Evolutionary conservation across 2,797 vertebrate genomes (phyloP).

Genomic region (Botia kubotai): DNA sequence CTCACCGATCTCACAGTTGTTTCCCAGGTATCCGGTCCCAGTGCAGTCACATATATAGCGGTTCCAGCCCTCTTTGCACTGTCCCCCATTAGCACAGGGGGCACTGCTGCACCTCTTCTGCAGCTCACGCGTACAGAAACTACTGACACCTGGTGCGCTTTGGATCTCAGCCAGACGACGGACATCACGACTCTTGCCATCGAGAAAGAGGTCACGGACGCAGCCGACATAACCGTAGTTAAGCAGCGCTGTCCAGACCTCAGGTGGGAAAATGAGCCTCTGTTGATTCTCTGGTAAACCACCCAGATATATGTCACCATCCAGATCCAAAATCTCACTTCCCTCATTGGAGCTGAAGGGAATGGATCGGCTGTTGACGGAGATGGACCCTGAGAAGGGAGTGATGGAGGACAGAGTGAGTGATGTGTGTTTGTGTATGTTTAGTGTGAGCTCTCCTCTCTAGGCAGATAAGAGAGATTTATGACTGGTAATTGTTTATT

Average conservation of each 20-base stretch:
- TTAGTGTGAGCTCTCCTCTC: constrained; percentile 61
- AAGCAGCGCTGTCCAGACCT: constrained; percentile 91
- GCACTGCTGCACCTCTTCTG: constrained; percentile 85
- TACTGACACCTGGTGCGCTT: constrained; percentile 82
- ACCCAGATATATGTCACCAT: constrained; percentile 90
- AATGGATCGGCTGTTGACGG: constrained; percentile 91
- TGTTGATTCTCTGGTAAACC: constrained; percentile 85
- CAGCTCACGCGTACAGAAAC: constrained; percentile 88
- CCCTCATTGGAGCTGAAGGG: constrained; percentile 91
- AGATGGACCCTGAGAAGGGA: constrained; percentile 82
- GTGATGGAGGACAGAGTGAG: neutral
- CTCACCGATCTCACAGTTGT: constrained; percentile 88
- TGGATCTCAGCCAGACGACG: constrained; percentile 86
- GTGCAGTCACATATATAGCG: constrained; percentile 92
- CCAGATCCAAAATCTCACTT: constrained; percentile 91
- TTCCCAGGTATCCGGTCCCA: constrained; percentile 88
- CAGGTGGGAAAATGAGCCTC: constrained; percentile 85
- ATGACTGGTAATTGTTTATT: constrained; percentile 84
- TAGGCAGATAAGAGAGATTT: constrained; percentile 72
- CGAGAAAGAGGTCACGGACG: constrained; percentile 91
- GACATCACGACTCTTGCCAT: constrained; percentile 90
- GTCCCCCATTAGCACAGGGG: constrained; percentile 85
- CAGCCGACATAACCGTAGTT: constrained; percentile 93
- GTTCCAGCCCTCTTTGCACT: constrained; percentile 95
- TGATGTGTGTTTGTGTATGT: neutral